A percentile compares a stretch with the other conserved stretches of the same genome.
phyloP scores from a whole-genome alignment of 1,140 invertebrate species.

The Drosophila setifemur region DNA sequence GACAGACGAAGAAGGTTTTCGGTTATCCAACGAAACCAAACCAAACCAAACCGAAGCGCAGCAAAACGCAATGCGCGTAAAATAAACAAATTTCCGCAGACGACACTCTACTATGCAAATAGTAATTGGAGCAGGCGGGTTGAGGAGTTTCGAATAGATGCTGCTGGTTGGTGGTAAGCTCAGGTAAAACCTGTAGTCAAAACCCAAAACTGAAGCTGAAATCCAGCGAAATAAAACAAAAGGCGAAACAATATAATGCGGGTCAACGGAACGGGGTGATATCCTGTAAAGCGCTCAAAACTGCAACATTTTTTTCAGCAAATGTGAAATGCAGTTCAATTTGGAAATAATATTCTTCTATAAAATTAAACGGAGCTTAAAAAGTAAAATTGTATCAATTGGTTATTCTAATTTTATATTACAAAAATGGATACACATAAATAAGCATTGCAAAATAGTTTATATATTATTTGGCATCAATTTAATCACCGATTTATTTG shows the following conservation, averaged over 20 bases:
- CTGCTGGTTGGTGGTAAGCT: constrained; percentile 29
- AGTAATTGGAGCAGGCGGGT: constrained; percentile 67
- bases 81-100: constrained; percentile 79
- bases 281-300: constrained; percentile 19
- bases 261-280: background rate
- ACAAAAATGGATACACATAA: too few species aligned
- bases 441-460: too few species aligned
- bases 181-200: constrained; percentile 59
- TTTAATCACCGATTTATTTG: too few species aligned
- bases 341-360: too few species aligned
- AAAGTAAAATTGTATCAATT: too few species aligned
- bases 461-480: too few species aligned
- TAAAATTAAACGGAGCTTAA: too few species aligned
- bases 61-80: constrained; percentile 74
- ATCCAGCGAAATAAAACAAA: constrained; percentile 39
- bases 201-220: constrained; percentile 66
- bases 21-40: constrained; percentile 21
- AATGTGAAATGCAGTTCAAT: too few species aligned
- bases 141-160: background rate
- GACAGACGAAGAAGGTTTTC: background rate
- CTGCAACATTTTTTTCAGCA: too few species aligned
- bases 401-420: too few species aligned
- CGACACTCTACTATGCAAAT: constrained; percentile 79
- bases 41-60: constrained; percentile 38
- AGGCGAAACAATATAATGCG: background rate